Conservation (phyloP, 2,113 vertebrate genomes). For the Saguinus imperator region DNA sequence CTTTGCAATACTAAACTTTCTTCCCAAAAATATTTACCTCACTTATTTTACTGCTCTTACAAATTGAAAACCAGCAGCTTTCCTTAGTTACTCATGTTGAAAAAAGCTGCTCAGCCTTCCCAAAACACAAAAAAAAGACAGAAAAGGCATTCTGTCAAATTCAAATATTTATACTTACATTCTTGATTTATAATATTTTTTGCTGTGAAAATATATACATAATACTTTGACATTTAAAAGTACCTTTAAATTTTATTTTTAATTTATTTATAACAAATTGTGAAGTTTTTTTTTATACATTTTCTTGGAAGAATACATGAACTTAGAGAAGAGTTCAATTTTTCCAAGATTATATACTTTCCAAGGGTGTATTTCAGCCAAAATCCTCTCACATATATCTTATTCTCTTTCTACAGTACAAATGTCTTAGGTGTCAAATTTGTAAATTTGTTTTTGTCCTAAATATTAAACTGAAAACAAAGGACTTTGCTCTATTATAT, state of each 20-base stretch:
- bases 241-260: constrained; percentile 4
- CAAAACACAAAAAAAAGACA: neutral
- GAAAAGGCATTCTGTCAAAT: constrained; percentile 20
- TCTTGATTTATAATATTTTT: constrained; percentile 19
- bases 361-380: neutral
- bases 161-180: constrained; percentile 38
- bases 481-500: neutral
- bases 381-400: neutral
- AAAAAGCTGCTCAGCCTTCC: neutral
- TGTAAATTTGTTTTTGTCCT: neutral
- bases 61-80: constrained; percentile 63
- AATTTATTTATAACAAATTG: constrained; percentile 17
- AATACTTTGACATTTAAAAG: neutral
- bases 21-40: constrained; percentile 63
- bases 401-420: neutral
- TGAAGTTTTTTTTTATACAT: neutral
- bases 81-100: constrained; percentile 48
- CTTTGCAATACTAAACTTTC: constrained; percentile 50
- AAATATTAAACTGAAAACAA: neutral
- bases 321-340: neutral
- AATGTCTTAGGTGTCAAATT: neutral
- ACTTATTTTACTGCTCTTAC: constrained; percentile 44
- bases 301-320: neutral
- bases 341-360: constrained; percentile 14
- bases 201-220: constrained; percentile 19